Base-by-base conservation (phyloP, 1,140 invertebrate species). In the Apis dorsata region DNA sequence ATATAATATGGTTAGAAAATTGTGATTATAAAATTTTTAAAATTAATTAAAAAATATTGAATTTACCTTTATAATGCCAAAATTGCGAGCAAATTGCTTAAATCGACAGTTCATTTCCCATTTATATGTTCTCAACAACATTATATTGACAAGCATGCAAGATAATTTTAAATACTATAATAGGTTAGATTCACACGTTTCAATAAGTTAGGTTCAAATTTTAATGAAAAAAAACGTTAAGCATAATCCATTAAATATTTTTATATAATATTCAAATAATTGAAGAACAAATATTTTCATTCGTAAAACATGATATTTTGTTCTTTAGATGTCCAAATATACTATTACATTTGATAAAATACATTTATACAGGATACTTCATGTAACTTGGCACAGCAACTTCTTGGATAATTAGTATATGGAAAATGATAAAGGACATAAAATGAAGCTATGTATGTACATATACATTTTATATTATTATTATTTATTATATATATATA, bases 1-100 rank as follows among this genome's bases (percentile, higher is more conserved):
- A 62, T 24, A 1, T 11, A 3, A 19, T 75, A 17, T 65, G 49
- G 34, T 44, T 59, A 55, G 59, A 57, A 57, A 5, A 55, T 53
- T 15, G 60, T 9, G 17, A 69, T 34, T 2, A 63, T 15, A 15
- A 13, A 63, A 24, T 28, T 28, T 63, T 24, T 2, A 1, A 19
- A 28, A 21, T 63, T 21, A 8, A 79, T 74, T 51, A 21, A 5
- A 55, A 44, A 21, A 17, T 53, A 73, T 17, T 7, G 51, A 44
- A 8, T 2, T 89, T 88, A 91, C 90, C 79, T 89, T 86, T 4
- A 90, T 28, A 70, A 91, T 63, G 76, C 88, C 85, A 12, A 89
- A 63, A 70, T 89, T 90, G 59, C 86, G 84, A 19, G 85, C 70
- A 13, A 91, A 63, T 28, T 89, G 60, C 53, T 86, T 85, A 24